Conservation (phyloP, 2,888 invertebrate genomes). For the Pachliopta kotzebuea region DNA sequence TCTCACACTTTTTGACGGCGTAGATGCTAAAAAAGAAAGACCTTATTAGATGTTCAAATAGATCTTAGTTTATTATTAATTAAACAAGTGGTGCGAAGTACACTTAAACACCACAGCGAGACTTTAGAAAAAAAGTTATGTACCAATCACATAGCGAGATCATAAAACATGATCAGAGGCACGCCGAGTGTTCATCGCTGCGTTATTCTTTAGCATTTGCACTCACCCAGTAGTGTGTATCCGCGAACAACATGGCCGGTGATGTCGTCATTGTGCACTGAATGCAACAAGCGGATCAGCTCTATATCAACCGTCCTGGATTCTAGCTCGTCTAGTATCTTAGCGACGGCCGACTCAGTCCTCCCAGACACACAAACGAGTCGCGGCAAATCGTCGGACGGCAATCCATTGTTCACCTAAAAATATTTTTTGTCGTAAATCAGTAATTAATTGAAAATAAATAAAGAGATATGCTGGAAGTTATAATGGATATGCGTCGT, state of each 20-base stretch:
- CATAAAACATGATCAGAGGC: too few species aligned
- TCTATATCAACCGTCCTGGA: constrained; percentile 82
- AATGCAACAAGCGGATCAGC: constrained; percentile 80
- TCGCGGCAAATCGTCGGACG: constrained; percentile 85
- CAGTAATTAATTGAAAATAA: too few species aligned
- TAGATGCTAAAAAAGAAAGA: constrained; percentile 50
- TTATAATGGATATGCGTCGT: too few species aligned
- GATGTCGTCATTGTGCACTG: constrained; percentile 79
- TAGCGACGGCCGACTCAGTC: constrained; percentile 86
- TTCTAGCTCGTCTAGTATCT: constrained; percentile 83
- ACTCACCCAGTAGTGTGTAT: constrained; percentile 80
- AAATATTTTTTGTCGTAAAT: background rate
- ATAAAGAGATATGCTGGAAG: too few species aligned
- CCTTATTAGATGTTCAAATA: too few species aligned
- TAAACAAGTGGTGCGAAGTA: too few species aligned
- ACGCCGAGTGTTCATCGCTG: too few species aligned
- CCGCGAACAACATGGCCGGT: constrained; percentile 88
- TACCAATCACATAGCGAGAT: too few species aligned
- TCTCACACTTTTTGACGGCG: constrained; percentile 56
- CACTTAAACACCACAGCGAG: too few species aligned
- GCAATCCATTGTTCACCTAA: constrained; percentile 80
- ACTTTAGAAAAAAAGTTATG: too few species aligned
- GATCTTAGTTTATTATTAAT: too few species aligned
- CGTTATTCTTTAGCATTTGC: too few species aligned
- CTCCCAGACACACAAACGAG: constrained; percentile 89